Percentiles rank a stretch among this genome's conserved stretches.
These are phyloP conservation scores for Acyrthosiphon pisum DNA, from an alignment of 1,140 invertebrate species.

Conservation along the genomic window DNA sequence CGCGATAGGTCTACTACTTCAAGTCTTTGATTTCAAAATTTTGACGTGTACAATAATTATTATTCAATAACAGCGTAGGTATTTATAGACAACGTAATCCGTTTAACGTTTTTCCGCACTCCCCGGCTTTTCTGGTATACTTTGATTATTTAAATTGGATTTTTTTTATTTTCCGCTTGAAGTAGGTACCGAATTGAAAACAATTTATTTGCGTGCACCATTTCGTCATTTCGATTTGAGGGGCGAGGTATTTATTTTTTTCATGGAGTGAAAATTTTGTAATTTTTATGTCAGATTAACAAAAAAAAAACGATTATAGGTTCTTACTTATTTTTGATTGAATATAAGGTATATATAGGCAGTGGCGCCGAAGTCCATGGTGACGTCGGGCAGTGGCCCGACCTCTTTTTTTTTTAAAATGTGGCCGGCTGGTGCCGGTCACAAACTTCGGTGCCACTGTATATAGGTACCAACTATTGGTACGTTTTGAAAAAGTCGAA, in stretches of 20 bases:
- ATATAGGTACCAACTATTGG: background rate
- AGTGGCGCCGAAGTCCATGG: no score
- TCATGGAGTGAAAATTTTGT: background rate
- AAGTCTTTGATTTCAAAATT: background rate
- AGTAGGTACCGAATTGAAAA: background rate
- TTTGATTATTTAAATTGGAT: background rate
- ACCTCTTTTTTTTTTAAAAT: no score
- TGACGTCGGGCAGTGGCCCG: no score
- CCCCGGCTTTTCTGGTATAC: background rate
- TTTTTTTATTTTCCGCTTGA: background rate
- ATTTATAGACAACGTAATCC: background rate
- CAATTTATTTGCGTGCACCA: background rate
- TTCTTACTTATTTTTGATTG: background rate
- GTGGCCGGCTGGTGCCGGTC: no score
- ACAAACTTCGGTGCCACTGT: no score
- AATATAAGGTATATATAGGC: background rate
- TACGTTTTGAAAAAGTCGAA: background rate
- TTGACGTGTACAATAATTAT: background rate
- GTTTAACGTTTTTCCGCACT: background rate
- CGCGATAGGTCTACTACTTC: background rate
- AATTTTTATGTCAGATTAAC: background rate
- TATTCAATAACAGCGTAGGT: background rate
- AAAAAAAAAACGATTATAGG: background rate
- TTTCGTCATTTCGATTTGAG: background rate
- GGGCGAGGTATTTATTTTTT: background rate